phyloP scores from a whole-genome alignment of 2,797 vertebrate genomes.

The Poeciliopsis paucimaculata region DNA sequence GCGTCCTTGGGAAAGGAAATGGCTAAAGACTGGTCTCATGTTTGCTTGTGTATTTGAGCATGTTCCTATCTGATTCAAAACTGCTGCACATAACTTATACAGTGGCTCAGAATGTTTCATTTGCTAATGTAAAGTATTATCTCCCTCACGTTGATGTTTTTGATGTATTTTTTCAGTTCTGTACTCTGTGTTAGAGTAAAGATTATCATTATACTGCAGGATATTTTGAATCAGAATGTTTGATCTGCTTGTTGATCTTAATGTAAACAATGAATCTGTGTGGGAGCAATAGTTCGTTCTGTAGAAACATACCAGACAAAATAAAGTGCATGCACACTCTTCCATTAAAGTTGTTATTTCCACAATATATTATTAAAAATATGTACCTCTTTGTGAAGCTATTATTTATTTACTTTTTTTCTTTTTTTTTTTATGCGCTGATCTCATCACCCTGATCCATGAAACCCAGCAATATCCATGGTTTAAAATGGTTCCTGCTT shows the following conservation, averaged over 20 bases:
- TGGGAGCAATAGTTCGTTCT: background rate
- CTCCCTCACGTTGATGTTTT: background rate
- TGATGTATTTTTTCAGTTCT: background rate
- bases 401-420: too few relatives aligned
- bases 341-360: background rate
- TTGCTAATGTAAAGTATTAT: background rate
- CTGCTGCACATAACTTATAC: background rate
- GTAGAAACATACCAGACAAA: background rate
- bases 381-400: background rate
- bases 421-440: too few relatives aligned
- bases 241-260: background rate
- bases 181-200: background rate
- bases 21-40: constrained; percentile 2
- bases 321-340: background rate
- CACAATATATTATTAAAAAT: background rate
- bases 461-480: background rate
- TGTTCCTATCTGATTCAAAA: constrained; percentile 32
- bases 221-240: background rate
- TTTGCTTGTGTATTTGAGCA: constrained; percentile 16
- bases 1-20: background rate
- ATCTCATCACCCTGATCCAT: background rate
- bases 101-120: background rate
- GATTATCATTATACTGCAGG: background rate
- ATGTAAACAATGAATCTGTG: background rate
- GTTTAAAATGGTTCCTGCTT: background rate